phyloP scores from a whole-genome alignment of 2,888 invertebrate genomes.

The Mamestra brassicae region DNA sequence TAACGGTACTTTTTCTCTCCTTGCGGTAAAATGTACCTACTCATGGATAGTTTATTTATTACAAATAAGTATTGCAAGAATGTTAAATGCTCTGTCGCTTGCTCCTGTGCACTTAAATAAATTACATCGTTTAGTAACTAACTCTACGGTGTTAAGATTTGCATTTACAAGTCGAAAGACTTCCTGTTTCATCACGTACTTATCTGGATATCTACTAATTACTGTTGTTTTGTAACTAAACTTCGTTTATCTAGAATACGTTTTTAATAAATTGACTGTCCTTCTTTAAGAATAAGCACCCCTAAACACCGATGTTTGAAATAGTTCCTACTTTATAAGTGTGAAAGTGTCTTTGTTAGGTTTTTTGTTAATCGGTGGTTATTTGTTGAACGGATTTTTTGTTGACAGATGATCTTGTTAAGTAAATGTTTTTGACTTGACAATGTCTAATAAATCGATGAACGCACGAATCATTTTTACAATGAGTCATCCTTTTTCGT shows the following conservation, averaged over 20 bases:
- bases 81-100: conserved; percentile 26
- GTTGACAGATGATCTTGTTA: no score
- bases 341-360: no score
- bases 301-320: no score
- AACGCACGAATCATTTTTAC: no score
- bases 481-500: no score
- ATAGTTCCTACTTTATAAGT: no score
- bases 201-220: background rate
- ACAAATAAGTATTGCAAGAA: conserved; percentile 32
- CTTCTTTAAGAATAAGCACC: background rate
- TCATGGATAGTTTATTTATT: background rate
- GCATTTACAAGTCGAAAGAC: conserved; percentile 32
- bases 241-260: background rate
- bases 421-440: no score
- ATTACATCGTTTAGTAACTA: conserved; percentile 30
- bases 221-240: background rate
- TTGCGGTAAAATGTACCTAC: background rate
- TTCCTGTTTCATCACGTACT: conserved; percentile 52
- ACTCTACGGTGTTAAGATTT: conserved; percentile 33
- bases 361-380: no score
- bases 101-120: conserved; percentile 36
- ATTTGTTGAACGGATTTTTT: no score
- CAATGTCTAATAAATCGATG: no score
- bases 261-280: background rate
- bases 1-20: background rate